Conservation (phyloP, 1,140 invertebrate genomes). For the Euura saliciscinereae region DNA sequence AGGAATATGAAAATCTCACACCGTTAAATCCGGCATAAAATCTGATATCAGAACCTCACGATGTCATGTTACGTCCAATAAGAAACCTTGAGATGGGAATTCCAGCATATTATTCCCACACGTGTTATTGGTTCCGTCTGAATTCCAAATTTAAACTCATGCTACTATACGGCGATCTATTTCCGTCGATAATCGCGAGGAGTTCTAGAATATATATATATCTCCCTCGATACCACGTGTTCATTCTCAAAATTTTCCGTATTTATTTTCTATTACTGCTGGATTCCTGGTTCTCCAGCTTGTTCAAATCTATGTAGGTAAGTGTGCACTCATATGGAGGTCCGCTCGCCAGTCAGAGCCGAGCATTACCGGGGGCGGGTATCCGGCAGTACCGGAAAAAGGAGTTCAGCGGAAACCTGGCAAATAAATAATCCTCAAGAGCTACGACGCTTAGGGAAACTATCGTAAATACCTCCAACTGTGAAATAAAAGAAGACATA, state of each 20-base stretch:
- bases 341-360: conserved; percentile 37
- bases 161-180: too few relatives aligned
- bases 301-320: neutral
- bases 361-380: conserved; percentile 53
- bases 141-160: too few relatives aligned
- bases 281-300: neutral
- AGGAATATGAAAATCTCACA: neutral
- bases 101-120: neutral
- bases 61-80: neutral
- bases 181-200: too few relatives aligned
- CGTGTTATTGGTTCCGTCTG: neutral
- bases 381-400: conserved; percentile 51
- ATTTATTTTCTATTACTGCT: neutral
- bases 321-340: conserved; percentile 20
- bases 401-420: conserved; percentile 51
- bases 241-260: neutral
- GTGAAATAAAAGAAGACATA: conserved; percentile 2
- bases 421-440: conserved; percentile 56
- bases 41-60: neutral
- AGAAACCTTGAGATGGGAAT: neutral
- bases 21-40: neutral
- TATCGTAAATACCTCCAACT: conserved; percentile 7
- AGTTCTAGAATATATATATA: neutral
- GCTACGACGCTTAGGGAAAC: conserved; percentile 31
- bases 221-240: neutral